These are phyloP conservation scores for Dunckerocampus dactyliophorus DNA, from an alignment of 2,113 vertebrate species.

Conservation along the genomic window DNA sequence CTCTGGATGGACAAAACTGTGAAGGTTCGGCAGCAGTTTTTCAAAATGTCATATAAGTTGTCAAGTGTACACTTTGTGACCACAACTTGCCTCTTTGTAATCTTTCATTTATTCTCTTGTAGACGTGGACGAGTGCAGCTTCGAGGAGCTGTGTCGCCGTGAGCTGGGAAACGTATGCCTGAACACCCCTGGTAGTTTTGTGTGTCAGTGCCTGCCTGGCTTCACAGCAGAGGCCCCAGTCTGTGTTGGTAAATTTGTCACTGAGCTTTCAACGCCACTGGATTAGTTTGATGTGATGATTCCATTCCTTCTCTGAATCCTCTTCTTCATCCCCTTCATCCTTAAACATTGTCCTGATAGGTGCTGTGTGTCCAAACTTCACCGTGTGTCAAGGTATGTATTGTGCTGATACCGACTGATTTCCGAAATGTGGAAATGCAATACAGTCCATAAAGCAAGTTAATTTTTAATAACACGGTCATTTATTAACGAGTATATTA, in stretches of 20 bases:
- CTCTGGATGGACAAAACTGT: conserved; percentile 62
- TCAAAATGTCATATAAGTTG: not conserved
- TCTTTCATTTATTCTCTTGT: not conserved
- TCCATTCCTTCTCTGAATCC: not conserved
- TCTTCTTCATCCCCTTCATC: not conserved
- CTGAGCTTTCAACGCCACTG: conserved; percentile 8
- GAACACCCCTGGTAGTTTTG: conserved; percentile 75
- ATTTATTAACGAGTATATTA: not conserved
- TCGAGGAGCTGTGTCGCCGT: conserved; percentile 69
- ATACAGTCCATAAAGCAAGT: too few relatives aligned
- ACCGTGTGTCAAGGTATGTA: conserved; percentile 50
- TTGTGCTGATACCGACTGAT: not conserved
- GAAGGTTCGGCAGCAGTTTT: conserved; percentile 60
- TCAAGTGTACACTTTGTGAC: not conserved
- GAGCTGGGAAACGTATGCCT: conserved; percentile 74
- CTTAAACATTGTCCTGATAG: conserved; percentile 12
- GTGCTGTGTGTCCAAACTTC: conserved; percentile 49
- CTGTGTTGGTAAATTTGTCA: conserved; percentile 64
- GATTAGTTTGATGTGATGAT: conserved; percentile 11
- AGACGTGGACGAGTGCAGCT: conserved; percentile 79
- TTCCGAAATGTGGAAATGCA: not conserved
- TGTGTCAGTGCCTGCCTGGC: conserved; percentile 69
- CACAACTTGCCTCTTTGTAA: not conserved
- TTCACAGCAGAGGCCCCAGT: conserved; percentile 63
- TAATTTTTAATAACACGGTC: too few relatives aligned